Evolutionary conservation across 2,888 invertebrate species (phyloP).

Genomic region (Omphaloscelis lunosa): DNA sequence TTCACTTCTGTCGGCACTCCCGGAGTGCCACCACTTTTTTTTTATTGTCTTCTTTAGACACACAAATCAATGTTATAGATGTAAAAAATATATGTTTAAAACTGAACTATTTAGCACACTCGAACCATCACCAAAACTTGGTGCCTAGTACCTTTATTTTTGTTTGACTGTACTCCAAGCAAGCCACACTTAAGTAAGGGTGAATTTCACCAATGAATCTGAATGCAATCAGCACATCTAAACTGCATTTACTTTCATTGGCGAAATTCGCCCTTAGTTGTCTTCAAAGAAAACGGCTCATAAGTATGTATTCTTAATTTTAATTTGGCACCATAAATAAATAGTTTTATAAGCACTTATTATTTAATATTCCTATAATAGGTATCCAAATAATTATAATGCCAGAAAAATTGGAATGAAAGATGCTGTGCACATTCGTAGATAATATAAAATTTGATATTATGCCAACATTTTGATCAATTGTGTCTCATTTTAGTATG

Average conservation of each 20-base stretch:
- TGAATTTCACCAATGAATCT: background rate
- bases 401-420: slow-evolving; percentile 16
- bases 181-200: background rate
- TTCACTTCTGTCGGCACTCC: no score
- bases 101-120: no score
- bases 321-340: background rate
- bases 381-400: background rate
- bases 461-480: slow-evolving; percentile 49
- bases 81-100: no score
- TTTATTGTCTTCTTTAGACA: no score
- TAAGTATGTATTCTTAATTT: background rate
- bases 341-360: background rate
- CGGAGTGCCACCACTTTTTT: no score
- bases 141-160: no score
- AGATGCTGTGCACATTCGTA: background rate
- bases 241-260: background rate
- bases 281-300: background rate
- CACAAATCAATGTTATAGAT: no score
- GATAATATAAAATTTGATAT: slow-evolving; percentile 34
- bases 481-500: background rate
- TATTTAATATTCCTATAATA: slow-evolving; percentile 1
- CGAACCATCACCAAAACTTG: no score
- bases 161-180: background rate
- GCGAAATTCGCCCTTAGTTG: no score
- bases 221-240: background rate